Evolutionary conservation across 2,113 vertebrate genomes (phyloP), one percentile per base, ranked within the genome.

Genomic region (Microcebus ravelobensis): DNA sequence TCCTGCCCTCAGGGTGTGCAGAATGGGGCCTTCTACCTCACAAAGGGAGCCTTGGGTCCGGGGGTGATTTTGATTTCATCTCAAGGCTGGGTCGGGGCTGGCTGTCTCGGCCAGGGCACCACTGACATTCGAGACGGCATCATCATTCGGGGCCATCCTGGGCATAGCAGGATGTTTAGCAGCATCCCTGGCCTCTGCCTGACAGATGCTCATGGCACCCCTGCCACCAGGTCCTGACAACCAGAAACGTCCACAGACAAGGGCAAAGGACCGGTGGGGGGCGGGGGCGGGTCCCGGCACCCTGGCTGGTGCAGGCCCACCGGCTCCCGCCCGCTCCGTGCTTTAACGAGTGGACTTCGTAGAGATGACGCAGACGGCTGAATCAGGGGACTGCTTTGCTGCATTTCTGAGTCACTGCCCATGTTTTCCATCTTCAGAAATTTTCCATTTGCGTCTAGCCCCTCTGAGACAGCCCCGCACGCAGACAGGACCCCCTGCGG

Each of bases 341-440:
- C 52, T 59, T 45, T 12, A 36, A 27, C 2, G 2, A 11, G 80
- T 57, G 68, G 71, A 3, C 71, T 45, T 80, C 23, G 4, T 0
- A 18, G 42, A 15, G 14, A 13, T 3, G n/a, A 50, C 20, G 7
- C 8, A 1, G 20, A 11, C 55, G 71, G 42, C 74, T 20, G 67
- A 7, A 1, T 29, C 93, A 6, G 52, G 76, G 10, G 0, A 1
- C 48, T 3, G 31, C 2, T 6, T 3, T 8, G 25, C 91, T n/a
- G 34, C 71, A 39, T 85, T 84, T 73, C 95, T 42, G 65, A 92
- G 88, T 88, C 91, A 71, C 13, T 17, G 73, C 25, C 23, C 6
- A 0, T 34, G 48, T 42, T 68, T 65, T 45, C 31, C 23, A 1
- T 34, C 89, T 71, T 84, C 36, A 59, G 12, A 91, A 79, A 65